Conservation (phyloP, 1,140 invertebrate genomes). For the Oppia nitens region DNA sequence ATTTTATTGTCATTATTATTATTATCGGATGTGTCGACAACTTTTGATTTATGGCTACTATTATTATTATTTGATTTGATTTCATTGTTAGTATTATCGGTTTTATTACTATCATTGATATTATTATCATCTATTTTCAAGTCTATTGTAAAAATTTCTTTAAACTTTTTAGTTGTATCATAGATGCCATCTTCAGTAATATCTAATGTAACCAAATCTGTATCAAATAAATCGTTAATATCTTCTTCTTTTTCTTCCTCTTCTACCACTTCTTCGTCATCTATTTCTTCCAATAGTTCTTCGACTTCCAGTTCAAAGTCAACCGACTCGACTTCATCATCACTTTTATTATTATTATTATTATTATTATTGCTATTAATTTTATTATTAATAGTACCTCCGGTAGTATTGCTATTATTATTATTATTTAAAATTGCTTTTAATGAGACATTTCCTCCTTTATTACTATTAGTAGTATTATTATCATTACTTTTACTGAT, state of each 20-base stretch:
- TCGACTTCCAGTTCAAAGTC: conserved; percentile 12
- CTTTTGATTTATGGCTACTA: neutral
- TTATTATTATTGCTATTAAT: neutral
- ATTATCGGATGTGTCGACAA: neutral
- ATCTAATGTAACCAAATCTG: neutral
- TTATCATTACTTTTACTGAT: neutral
- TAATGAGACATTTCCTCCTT: too few relatives aligned
- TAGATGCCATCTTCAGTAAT: neutral
- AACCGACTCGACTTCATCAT: conserved; percentile 7
- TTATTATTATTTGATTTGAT: neutral
- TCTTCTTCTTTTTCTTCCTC: conserved; percentile 8
- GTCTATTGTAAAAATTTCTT: neutral
- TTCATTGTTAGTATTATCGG: neutral
- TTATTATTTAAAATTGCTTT: too few relatives aligned
- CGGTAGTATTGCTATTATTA: neutral
- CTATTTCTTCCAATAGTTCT: neutral
- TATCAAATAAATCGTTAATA: neutral
- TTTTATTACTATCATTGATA: too few relatives aligned
- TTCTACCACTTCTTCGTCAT: neutral
- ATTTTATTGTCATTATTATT: neutral
- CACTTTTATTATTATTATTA: conserved; percentile 1
- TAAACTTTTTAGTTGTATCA: neutral
- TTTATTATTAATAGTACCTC: neutral
- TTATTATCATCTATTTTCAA: neutral
- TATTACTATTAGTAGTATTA: neutral